Conservation (phyloP, 1,140 invertebrate genomes). For the Drosophila varians region DNA sequence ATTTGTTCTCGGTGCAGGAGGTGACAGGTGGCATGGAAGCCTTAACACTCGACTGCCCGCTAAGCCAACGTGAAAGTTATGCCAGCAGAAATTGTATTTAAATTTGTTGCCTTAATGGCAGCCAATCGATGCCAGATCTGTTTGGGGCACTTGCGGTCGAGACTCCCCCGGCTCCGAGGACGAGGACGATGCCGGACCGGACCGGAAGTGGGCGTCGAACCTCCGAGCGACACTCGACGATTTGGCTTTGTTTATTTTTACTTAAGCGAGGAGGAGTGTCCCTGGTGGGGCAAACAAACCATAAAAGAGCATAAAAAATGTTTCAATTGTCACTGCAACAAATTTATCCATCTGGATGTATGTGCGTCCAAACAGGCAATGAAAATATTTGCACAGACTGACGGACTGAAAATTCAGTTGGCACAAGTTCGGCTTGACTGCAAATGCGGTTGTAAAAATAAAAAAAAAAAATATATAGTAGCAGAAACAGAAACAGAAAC, state of each 20-base stretch:
- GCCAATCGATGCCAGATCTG: constrained; percentile 7
- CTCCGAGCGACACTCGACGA: constrained; percentile 11
- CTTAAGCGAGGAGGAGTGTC: constrained; percentile 64
- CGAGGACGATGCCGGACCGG: constrained; percentile 10
- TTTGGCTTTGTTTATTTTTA: constrained; percentile 72
- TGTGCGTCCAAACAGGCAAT: constrained; percentile 41
- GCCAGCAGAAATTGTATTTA: constrained; percentile 56
- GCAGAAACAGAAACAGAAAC: constrained; percentile 18
- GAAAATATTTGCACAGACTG: constrained; percentile 64
- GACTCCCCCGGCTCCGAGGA: not conserved
- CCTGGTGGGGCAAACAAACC: constrained; percentile 58
- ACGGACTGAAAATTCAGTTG: constrained; percentile 58
- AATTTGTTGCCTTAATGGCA: constrained; percentile 42
- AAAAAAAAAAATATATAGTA: constrained; percentile 29
- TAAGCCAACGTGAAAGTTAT: constrained; percentile 58
- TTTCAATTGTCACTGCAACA: constrained; percentile 73
- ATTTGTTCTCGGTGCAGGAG: constrained; percentile 2
- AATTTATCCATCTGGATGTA: constrained; percentile 21
- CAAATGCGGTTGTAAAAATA: constrained; percentile 22
- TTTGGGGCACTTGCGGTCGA: constrained; percentile 12
- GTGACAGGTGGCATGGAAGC: constrained; percentile 36
- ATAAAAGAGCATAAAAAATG: constrained; percentile 78
- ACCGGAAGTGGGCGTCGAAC: constrained; percentile 35
- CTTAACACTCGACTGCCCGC: constrained; percentile 63
- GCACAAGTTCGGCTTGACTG: constrained; percentile 25